phyloP scores from a whole-genome alignment of 2,113 vertebrate genomes.

The Leucopsar rothschildi region DNA sequence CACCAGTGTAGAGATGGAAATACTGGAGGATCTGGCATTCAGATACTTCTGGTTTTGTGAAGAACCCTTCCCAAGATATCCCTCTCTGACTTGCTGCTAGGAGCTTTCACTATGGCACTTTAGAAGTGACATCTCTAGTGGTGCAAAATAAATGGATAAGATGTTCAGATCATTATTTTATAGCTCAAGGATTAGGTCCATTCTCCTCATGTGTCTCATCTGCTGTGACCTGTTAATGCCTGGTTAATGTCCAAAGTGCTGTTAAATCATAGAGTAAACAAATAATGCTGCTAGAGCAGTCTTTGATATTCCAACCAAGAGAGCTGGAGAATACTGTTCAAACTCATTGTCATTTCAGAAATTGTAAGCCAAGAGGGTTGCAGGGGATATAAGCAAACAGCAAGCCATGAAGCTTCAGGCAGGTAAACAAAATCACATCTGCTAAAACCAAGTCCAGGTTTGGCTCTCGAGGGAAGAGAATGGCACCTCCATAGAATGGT shows the following conservation, averaged over 20 bases:
- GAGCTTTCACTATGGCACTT: neutral
- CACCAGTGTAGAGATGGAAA: neutral
- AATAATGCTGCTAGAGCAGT: neutral
- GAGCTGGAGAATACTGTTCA: neutral
- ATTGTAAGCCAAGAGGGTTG: neutral
- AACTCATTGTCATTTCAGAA: neutral
- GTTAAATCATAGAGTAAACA: neutral
- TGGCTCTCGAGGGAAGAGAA: neutral
- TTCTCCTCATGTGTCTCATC: neutral
- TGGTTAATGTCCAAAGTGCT: neutral
- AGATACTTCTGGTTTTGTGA: neutral
- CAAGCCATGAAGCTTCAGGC: conserved; percentile 15
- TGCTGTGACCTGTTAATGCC: neutral
- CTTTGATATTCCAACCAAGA: neutral
- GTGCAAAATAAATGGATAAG: neutral
- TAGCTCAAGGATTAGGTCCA: neutral
- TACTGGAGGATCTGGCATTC: neutral
- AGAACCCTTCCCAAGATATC: neutral
- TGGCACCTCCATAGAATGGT: neutral
- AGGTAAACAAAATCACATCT: conserved; percentile 53
- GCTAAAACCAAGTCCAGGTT: neutral
- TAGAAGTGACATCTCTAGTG: neutral
- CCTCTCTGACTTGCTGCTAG: neutral
- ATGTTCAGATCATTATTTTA: neutral
- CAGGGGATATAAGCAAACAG: neutral